Percentiles rank a stretch among this genome's conserved stretches.
phyloP scores from a whole-genome alignment of 2,113 vertebrate genomes.

The Macrotus californicus region DNA sequence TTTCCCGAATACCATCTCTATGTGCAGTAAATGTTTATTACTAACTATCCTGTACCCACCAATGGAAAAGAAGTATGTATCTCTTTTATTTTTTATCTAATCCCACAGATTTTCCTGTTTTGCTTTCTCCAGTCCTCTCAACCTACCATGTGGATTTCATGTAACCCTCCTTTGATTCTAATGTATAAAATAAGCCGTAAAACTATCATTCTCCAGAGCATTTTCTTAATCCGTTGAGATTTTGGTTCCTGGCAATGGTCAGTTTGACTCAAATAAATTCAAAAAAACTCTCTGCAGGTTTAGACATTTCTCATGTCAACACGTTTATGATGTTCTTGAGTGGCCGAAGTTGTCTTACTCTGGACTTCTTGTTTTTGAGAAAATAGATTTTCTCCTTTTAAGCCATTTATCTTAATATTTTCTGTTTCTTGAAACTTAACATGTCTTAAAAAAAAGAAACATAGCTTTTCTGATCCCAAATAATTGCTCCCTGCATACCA shows the following conservation, averaged over 20 bases:
- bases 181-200: not conserved
- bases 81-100: not conserved
- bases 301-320: not conserved
- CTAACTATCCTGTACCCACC: not conserved
- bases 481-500: not conserved
- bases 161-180: not conserved
- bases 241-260: not conserved
- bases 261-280: not conserved
- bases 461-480: not conserved
- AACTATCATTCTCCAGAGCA: not conserved
- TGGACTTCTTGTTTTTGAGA: not conserved
- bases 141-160: not conserved
- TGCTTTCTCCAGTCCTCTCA: not conserved
- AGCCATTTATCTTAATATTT: not conserved
- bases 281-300: not conserved
- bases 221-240: not conserved
- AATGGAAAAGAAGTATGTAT: not conserved
- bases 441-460: not conserved
- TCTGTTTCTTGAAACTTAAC: not conserved
- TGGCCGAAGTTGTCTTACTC: not conserved
- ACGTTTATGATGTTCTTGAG: not conserved
- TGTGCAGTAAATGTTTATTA: not conserved
- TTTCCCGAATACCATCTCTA: not conserved
- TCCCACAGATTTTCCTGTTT: not conserved
- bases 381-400: not conserved